Conservation (phyloP, 2,113 vertebrate species). For the Paradoxurus hermaphroditus region DNA sequence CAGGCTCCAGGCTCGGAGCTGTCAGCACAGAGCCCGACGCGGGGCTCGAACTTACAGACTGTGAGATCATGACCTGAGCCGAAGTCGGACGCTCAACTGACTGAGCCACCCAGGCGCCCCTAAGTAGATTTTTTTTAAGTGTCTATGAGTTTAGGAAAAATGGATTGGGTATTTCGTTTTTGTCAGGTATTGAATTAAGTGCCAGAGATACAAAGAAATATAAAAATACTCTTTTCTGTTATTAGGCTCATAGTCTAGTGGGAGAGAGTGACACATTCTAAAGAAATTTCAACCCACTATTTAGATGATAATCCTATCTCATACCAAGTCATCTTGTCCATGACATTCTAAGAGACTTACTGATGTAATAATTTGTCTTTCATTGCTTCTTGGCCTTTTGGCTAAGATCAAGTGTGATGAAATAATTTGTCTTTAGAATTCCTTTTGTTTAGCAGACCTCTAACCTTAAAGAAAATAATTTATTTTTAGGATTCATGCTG, state of each 20-base stretch:
- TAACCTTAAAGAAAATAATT: not conserved
- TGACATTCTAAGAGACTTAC: not conserved
- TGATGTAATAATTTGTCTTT: conserved; percentile 33
- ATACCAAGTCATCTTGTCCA: not conserved
- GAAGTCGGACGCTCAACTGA: too few relatives aligned
- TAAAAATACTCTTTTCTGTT: not conserved
- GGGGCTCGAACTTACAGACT: too few relatives aligned
- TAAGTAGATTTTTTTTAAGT: conserved; percentile 44
- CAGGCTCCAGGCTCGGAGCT: too few relatives aligned
- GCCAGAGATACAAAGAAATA: not conserved
- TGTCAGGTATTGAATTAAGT: conserved; percentile 5
- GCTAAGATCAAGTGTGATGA: too few relatives aligned
- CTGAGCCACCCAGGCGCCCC: too few relatives aligned
- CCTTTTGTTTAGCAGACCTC: not conserved
- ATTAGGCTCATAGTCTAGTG: not conserved
- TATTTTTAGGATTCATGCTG: not conserved
- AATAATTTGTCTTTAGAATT: conserved; percentile 22
- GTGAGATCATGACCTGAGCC: too few relatives aligned
- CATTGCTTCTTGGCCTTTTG: too few relatives aligned
- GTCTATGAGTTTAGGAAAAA: not conserved
- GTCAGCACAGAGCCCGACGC: too few relatives aligned
- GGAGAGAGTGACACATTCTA: not conserved
- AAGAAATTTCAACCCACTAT: conserved; percentile 4
- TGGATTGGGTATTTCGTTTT: not conserved
- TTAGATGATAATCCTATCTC: not conserved